phyloP scores from a whole-genome alignment of 2,113 vertebrate genomes.

The Chloropsis cyanopogon region DNA sequence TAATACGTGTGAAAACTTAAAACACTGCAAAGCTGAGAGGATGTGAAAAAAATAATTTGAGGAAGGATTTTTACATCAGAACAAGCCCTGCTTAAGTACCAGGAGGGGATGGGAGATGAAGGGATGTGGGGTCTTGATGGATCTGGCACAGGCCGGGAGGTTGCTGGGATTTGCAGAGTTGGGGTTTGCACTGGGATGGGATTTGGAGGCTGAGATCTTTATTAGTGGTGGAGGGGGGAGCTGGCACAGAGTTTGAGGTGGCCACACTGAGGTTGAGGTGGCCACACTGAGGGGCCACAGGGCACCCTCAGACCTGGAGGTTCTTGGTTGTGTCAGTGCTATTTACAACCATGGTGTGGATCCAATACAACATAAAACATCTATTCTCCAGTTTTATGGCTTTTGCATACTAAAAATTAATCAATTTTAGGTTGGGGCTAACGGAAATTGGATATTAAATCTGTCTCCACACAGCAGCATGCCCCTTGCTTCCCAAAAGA shows the following conservation, averaged over 20 bases:
- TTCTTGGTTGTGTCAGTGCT: background rate
- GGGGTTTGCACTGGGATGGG: background rate
- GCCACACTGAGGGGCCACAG: background rate
- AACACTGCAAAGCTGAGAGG: background rate
- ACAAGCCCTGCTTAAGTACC: background rate
- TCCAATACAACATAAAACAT: background rate
- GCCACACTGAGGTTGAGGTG: background rate
- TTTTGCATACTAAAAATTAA: background rate
- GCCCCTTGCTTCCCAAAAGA: background rate
- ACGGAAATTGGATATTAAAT: background rate
- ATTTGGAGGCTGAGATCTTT: background rate
- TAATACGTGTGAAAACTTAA: background rate
- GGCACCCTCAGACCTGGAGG: background rate
- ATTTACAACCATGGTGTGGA: rapidly evolving
- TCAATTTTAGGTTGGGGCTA: background rate
- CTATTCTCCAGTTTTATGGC: rapidly evolving
- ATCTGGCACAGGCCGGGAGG: background rate
- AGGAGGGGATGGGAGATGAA: background rate
- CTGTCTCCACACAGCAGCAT: background rate
- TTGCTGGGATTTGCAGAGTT: background rate
- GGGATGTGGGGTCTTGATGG: rapidly evolving
- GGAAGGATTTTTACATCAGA: background rate
- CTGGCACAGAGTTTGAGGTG: background rate
- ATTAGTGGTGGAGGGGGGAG: background rate
- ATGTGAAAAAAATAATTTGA: background rate